Evolutionary conservation across 2,113 vertebrate genomes (phyloP), one percentile per base, ranked within the genome.

Genomic region (Brachypodius melanocephalos): DNA sequence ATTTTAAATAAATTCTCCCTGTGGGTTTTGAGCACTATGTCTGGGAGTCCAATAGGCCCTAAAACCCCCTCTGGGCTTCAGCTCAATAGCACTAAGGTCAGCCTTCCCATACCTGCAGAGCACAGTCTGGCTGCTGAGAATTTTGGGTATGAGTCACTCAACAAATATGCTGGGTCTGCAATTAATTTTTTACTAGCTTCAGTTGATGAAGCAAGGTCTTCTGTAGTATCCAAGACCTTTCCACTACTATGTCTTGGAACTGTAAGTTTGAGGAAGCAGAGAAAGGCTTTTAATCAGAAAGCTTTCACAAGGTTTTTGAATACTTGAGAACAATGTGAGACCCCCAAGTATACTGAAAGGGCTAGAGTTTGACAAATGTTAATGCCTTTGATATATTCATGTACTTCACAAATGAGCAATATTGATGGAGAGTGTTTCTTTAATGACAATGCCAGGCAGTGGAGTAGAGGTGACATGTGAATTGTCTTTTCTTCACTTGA

Each of bases 401-500:
- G 12, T 66, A 57, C 67, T 86, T 81, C 22, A 9, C 65, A 73
- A 84, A 82, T 77, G 54, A 65, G 72, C 28, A 87, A 31, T 72
- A 95, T 46, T 90, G 83, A 94, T 81, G 78, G 84, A 85, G 55
- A 80, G 57, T 45, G 10, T 76, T 94, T 87, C 73, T 88, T 68
- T 90, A 93, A 91, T 74, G 65, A 77, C 59, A 90, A 57, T 75
- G 73, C 40, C 82, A 93, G 34, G 73, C 45, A 93, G n/a, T 18
- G 14, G 62, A 62, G 58, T 68, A 74, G 34, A 68, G 89, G 72
- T 96, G 94, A 91, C 76, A 72, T 46, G 31, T 85, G 91, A 94
- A 96, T 85, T 94, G 75, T 48, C 84, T 92, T 95, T 90, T 89
- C 73, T 89, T 95, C 51, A 46, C 62, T 85, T 71, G 83, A 85